These are phyloP conservation scores for Menura novaehollandiae DNA, from an alignment of 2,113 vertebrate genomes.

Conservation along the genomic window DNA sequence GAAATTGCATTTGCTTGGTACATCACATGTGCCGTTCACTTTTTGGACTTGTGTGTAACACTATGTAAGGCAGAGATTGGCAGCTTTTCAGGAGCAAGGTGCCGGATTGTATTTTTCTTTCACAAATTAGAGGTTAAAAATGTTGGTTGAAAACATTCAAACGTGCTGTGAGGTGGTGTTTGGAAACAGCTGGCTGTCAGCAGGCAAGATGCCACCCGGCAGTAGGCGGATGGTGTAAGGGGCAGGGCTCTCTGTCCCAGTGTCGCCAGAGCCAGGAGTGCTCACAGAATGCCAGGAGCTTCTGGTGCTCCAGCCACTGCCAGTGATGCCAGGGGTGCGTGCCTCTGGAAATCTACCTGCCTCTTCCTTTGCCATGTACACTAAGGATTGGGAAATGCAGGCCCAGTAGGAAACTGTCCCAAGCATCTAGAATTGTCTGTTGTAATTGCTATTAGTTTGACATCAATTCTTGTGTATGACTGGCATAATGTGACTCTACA, in stretches of 20 bases:
- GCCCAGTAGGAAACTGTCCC: not conserved
- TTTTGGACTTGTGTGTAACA: conserved; percentile 14
- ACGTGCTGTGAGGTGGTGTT: not conserved
- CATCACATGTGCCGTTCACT: not conserved
- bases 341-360: not conserved
- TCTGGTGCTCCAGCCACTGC: fast-evolving
- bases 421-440: not conserved
- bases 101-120: conserved; percentile 50
- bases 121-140: conserved; percentile 27
- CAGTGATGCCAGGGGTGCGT: fast-evolving
- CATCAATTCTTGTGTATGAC: not conserved
- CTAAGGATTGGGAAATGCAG: not conserved
- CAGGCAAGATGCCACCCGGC: not conserved
- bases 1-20: not conserved
- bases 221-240: not conserved
- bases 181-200: not conserved
- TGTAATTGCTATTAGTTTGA: not conserved
- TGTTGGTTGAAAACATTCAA: not conserved
- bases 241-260: not conserved
- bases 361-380: not conserved
- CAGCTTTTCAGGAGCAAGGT: not conserved
- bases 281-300: not conserved
- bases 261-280: not conserved
- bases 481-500: not conserved
- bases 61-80: conserved; percentile 22